Conservation (phyloP, 1,140 invertebrate species). For the Probaryconus sp. region DNA sequence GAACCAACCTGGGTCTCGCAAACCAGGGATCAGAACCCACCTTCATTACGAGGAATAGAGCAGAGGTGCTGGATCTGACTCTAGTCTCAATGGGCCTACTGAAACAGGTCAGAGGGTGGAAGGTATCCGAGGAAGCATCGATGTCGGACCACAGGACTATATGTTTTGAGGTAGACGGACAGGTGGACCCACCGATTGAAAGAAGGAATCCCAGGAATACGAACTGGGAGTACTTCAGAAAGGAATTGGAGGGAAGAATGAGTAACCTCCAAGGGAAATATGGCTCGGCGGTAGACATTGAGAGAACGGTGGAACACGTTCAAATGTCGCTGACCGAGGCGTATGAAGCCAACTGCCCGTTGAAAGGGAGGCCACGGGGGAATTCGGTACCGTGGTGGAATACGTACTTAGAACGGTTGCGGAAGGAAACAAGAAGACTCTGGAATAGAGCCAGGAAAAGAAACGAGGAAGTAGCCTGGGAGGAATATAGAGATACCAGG, state of each 20-base stretch:
- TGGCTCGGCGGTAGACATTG: background rate
- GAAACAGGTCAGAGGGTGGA: background rate
- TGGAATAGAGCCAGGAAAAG: too few relatives aligned
- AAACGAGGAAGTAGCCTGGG: too few relatives aligned
- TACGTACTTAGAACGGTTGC: background rate
- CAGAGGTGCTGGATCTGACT: slow-evolving; percentile 20
- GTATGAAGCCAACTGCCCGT: too few relatives aligned
- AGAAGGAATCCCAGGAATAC: too few relatives aligned
- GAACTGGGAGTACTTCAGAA: too few relatives aligned
- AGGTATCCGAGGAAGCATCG: background rate
- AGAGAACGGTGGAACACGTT: too few relatives aligned
- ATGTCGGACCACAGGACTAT: too few relatives aligned
- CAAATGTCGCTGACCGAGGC: too few relatives aligned
- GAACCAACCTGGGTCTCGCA: background rate
- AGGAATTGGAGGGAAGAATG: slow-evolving; percentile 3
- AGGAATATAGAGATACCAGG: too few relatives aligned
- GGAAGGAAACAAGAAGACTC: background rate
- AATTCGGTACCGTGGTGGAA: background rate
- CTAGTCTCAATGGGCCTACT: slow-evolving; percentile 8
- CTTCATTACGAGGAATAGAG: slow-evolving; percentile 9
- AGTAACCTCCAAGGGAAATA: slow-evolving; percentile 10
- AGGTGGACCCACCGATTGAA: too few relatives aligned
- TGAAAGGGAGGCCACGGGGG: too few relatives aligned
- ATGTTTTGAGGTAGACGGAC: too few relatives aligned
- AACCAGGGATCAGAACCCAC: slow-evolving; percentile 15